A percentile compares a stretch with the other conserved stretches of the same genome.
These are phyloP conservation scores for Geopemphigus sp. DNA, from an alignment of 1,140 invertebrate species.

Conservation along the genomic window DNA sequence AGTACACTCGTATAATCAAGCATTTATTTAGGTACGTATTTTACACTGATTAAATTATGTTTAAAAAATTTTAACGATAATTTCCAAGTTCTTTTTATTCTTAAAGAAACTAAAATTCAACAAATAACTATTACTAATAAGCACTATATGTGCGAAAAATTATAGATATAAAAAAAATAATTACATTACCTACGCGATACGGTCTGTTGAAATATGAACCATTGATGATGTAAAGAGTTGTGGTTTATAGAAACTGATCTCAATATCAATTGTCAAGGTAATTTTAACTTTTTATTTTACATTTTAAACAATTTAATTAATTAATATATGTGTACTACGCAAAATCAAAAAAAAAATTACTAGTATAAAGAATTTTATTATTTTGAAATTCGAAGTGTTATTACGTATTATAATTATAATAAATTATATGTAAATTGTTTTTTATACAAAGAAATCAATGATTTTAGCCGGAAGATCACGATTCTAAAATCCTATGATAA, in stretches of 20 bases:
- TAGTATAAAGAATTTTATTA: not conserved
- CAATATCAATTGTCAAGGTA: conserved; percentile 33
- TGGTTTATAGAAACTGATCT: conserved; percentile 23
- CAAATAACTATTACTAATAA: not conserved
- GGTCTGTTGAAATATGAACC: conserved; percentile 32
- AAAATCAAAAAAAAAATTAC: not conserved
- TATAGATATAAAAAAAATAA: no score
- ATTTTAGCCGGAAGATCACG: not conserved
- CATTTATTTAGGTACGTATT: not conserved
- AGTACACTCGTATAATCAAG: conserved; percentile 8
- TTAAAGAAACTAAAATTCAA: not conserved
- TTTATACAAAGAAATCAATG: not conserved
- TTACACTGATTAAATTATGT: no score
- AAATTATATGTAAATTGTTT: not conserved
- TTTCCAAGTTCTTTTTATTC: no score
- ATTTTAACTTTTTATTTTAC: conserved; percentile 1
- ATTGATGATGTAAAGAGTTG: conserved; percentile 17
- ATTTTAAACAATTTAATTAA: conserved; percentile 7
- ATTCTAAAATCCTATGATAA: not conserved
- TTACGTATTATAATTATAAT: not conserved
- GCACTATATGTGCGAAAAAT: not conserved
- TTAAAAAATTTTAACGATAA: not conserved
- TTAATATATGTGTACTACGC: not conserved
- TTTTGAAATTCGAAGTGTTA: no score
- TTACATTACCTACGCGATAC: not conserved